Conservation (phyloP, 2,888 invertebrate species). For the Drosophila leonis region DNA sequence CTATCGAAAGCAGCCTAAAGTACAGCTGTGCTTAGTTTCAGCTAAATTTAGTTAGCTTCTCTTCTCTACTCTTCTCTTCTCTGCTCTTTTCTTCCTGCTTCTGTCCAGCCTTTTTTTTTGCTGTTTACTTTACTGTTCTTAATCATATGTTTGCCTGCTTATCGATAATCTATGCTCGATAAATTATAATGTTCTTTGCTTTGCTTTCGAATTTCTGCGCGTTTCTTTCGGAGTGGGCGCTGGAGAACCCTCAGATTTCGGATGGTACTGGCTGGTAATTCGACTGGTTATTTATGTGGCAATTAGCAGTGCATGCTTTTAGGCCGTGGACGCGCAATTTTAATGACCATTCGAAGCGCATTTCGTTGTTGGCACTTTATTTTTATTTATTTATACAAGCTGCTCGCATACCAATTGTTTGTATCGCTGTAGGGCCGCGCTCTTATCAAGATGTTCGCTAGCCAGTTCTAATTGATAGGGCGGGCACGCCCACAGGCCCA, state of each 20-base stretch:
- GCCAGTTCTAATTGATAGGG: constrained; percentile 78
- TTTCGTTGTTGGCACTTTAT: constrained; percentile 78
- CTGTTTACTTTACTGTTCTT: not conserved
- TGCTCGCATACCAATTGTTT: constrained; percentile 46
- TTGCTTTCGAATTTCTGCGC: not conserved
- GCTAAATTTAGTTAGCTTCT: too few species aligned
- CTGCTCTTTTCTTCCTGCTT: not conserved
- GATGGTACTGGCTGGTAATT: constrained; percentile 30
- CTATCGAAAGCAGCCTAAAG: not conserved
- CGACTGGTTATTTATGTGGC: constrained; percentile 75
- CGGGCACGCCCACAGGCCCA: constrained; percentile 62
- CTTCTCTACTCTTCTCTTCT: not conserved
- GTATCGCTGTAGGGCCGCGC: constrained; percentile 32
- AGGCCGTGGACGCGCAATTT: constrained; percentile 56
- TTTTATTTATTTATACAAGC: constrained; percentile 71
- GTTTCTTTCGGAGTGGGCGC: not conserved
- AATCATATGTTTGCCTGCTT: constrained; percentile 11
- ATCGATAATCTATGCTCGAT: constrained; percentile 57
- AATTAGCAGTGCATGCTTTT: constrained; percentile 74
- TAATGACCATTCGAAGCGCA: constrained; percentile 81
- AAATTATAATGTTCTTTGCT: constrained; percentile 42
- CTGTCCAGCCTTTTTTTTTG: not conserved
- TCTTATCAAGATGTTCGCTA: constrained; percentile 77
- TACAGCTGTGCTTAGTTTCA: constrained; percentile 21
- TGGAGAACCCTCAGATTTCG: constrained; percentile 20